phyloP scores from a whole-genome alignment of 1,140 invertebrate genomes.

The Scaptomyza pallida region DNA sequence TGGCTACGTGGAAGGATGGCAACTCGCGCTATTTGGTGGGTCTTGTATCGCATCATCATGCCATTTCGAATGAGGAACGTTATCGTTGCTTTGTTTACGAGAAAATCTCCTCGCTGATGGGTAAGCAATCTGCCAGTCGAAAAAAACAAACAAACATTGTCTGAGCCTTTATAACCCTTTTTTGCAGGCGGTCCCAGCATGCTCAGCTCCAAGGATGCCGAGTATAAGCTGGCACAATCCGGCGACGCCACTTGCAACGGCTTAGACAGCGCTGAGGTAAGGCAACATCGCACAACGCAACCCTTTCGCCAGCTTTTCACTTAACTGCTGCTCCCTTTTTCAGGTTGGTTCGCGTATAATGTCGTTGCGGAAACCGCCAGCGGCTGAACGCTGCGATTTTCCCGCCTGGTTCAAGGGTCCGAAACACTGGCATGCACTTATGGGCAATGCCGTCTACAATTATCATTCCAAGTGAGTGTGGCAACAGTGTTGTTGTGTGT shows the following conservation, averaged over 20 bases:
- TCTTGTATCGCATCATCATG: constrained; percentile 89
- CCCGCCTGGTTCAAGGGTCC: constrained; percentile 83
- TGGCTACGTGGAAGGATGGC: constrained; percentile 95
- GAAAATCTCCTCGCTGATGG: constrained; percentile 85
- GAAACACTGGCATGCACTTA: constrained; percentile 83
- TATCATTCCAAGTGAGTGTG: constrained; percentile 84
- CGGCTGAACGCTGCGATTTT: constrained; percentile 83
- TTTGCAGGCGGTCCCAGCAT: constrained; percentile 69
- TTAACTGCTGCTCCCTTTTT: constrained; percentile 24
- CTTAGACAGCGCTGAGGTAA: constrained; percentile 88
- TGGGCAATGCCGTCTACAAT: constrained; percentile 83
- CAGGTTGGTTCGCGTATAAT: constrained; percentile 84
- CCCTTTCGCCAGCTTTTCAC: constrained; percentile 14
- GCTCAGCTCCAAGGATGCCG: constrained; percentile 85
- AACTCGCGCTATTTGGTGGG: constrained; percentile 94
- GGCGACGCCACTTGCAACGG: constrained; percentile 95
- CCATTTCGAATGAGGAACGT: constrained; percentile 94
- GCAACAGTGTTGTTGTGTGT: constrained; percentile 16
- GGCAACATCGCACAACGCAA: constrained; percentile 5
- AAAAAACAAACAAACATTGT: constrained; percentile 59
- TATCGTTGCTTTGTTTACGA: constrained; percentile 97
- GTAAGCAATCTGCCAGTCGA: constrained; percentile 58
- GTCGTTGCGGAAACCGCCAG: constrained; percentile 80
- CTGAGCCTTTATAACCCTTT: constrained; percentile 43
- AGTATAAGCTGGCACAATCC: constrained; percentile 93